A percentile compares a stretch with the other conserved stretches of the same genome.
Conservation (phyloP, 2,113 vertebrate genomes). For the Hoplias malabaricus region DNA sequence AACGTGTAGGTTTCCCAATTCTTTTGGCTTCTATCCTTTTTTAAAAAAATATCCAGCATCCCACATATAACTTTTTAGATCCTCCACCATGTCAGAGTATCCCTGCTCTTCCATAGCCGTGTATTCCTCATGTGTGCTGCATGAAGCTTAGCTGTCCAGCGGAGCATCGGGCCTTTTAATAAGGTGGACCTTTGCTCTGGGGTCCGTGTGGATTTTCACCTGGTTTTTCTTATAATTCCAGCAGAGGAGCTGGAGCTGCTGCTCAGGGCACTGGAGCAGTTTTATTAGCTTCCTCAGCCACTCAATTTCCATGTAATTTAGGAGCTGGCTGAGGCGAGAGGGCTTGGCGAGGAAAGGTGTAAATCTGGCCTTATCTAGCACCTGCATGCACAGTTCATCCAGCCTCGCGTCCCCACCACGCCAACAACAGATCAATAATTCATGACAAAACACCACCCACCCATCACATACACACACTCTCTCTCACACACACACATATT, state of each 20-base stretch:
- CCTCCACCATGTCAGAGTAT: background rate
- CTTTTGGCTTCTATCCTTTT: too few species aligned
- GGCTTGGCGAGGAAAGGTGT: conserved; percentile 76
- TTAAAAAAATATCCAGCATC: background rate
- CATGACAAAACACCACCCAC: conserved; percentile 73
- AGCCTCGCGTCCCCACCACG: conserved; percentile 63
- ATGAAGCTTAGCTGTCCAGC: background rate
- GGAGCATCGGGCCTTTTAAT: background rate
- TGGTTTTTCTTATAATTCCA: conserved; percentile 45
- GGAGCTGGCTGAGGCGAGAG: conserved; percentile 66
- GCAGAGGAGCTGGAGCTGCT: conserved; percentile 55
- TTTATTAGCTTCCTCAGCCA: conserved; percentile 75
- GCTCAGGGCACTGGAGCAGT: conserved; percentile 59
- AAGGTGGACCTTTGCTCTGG: background rate
- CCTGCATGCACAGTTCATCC: conserved; percentile 76
- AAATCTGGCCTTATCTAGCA: conserved; percentile 81
- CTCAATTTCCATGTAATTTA: conserved; percentile 80
- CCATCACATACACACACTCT: conserved; percentile 28
- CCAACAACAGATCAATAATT: conserved; percentile 81
- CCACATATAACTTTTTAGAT: background rate
- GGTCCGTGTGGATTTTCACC: conserved; percentile 28
- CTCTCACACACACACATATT: conserved; percentile 1
- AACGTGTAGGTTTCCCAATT: too few species aligned
- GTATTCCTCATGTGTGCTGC: background rate
- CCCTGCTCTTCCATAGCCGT: background rate